Percentiles rank a stretch among this genome's conserved stretches.
phyloP scores from a whole-genome alignment of 2,797 vertebrate genomes.

The Orestias chungarensis region DNA sequence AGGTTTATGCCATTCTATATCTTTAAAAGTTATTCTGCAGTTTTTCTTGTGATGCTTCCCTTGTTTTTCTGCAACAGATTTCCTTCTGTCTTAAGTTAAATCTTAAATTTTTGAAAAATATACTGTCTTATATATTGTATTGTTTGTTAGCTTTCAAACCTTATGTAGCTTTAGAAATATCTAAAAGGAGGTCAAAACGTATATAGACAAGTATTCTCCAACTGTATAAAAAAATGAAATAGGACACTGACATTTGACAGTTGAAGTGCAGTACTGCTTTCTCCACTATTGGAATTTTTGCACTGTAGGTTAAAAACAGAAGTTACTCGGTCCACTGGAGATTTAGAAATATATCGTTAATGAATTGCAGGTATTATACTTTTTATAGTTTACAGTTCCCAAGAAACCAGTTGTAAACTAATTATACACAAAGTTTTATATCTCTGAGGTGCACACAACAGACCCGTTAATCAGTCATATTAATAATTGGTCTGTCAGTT shows the following conservation, averaged over 20 bases:
- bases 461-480: constrained; percentile 8
- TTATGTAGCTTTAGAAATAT: neutral
- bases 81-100: too few species aligned
- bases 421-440: neutral
- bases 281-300: neutral
- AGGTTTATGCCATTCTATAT: neutral
- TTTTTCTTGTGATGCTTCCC: neutral
- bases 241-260: neutral
- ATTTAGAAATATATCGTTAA: neutral
- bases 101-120: neutral
- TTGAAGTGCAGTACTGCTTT: neutral
- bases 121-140: too few species aligned
- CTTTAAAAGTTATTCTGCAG: neutral
- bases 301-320: neutral
- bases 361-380: neutral
- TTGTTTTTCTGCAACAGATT: neutral
- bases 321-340: neutral
- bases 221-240: neutral
- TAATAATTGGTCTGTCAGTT: neutral
- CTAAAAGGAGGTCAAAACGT: neutral
- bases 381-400: neutral
- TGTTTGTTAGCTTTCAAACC: neutral
- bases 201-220: neutral
- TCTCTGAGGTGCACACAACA: neutral
- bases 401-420: too few species aligned